These are phyloP conservation scores for Melozone crissalis DNA, from an alignment of 2,113 vertebrate species.

Conservation along the genomic window DNA sequence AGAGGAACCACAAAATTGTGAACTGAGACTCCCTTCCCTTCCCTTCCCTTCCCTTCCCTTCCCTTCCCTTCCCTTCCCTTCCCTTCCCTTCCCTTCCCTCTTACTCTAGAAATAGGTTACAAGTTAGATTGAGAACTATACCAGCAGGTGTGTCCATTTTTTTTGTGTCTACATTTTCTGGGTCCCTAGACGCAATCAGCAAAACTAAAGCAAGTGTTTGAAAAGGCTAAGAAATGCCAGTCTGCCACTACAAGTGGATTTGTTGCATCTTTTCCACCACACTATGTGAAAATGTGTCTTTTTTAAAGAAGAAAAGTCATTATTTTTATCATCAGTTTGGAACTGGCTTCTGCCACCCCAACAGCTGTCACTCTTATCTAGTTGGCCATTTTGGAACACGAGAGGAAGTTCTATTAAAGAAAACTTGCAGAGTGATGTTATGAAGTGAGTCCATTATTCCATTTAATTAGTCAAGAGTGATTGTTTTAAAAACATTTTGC, in stretches of 20 bases:
- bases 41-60: neutral
- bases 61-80: neutral
- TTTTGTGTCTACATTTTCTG: neutral
- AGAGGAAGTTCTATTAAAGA: neutral
- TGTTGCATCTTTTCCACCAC: neutral
- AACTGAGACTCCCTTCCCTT: neutral
- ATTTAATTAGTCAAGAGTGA: slow-evolving; percentile 3
- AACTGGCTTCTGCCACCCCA: neutral
- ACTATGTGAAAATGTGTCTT: neutral
- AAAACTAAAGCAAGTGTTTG: neutral
- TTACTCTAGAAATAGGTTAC: neutral
- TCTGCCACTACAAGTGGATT: neutral
- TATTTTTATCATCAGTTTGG: neutral
- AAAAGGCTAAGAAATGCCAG: neutral
- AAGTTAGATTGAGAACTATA: neutral
- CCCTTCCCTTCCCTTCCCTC: neutral
- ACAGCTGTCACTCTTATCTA: neutral
- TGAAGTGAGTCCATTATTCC: neutral
- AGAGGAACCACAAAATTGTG: neutral
- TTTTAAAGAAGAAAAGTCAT: neutral
- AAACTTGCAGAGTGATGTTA: neutral
- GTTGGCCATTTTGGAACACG: neutral
- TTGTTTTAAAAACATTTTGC: slow-evolving; percentile 8
- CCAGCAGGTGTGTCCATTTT: neutral
- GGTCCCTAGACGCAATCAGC: neutral